phyloP scores from a whole-genome alignment of 2,888 invertebrate genomes.

The Idaea biselata region DNA sequence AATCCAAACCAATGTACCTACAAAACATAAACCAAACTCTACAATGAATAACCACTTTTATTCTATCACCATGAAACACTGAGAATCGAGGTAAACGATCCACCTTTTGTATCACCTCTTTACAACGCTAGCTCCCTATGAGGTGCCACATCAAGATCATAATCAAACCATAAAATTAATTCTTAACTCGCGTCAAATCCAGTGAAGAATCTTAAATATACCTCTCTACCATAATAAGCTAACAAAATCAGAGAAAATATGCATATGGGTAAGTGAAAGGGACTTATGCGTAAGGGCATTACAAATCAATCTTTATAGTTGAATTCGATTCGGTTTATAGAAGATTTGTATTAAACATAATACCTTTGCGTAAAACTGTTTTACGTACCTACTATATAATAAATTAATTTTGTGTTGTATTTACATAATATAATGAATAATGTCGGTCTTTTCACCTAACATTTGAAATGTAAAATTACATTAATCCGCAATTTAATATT shows the following conservation, averaged over 20 bases:
- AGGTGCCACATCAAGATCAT: not conserved
- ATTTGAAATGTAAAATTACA: not conserved
- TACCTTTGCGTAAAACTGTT: not conserved
- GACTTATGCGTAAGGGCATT: not conserved
- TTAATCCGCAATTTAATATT: not conserved
- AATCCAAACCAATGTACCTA: too few species aligned
- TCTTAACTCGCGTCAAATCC: not conserved
- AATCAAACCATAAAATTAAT: slow-evolving; percentile 1
- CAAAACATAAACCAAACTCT: too few species aligned
- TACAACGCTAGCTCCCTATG: not conserved
- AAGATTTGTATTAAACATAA: not conserved
- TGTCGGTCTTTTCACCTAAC: not conserved
- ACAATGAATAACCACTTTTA: too few species aligned
- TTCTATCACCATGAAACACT: not conserved
- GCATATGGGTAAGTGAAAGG: slow-evolving; percentile 1
- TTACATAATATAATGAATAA: not conserved
- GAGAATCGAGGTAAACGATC: not conserved
- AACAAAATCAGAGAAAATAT: not conserved
- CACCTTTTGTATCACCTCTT: not conserved
- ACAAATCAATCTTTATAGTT: not conserved
- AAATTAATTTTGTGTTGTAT: not conserved
- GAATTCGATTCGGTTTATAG: not conserved
- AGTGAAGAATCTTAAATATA: not conserved
- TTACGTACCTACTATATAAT: not conserved
- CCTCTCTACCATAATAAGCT: not conserved